Conservation (phyloP, 1,140 invertebrate genomes). For the Bombus confusus region DNA sequence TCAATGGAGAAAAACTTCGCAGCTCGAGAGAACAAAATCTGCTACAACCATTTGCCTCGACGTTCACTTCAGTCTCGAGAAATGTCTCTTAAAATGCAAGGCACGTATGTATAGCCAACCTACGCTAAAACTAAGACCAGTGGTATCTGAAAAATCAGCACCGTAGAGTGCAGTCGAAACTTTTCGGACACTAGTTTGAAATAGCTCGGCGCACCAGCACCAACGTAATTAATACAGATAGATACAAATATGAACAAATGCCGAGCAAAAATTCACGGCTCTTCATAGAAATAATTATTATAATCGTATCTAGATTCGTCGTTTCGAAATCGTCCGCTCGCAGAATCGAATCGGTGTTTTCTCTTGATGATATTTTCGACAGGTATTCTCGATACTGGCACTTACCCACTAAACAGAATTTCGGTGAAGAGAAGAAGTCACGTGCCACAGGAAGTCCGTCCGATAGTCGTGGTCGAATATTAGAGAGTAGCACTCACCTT, state of each 20-base stretch:
- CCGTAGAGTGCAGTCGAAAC: not conserved
- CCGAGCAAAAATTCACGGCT: not conserved
- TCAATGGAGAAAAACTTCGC: not conserved
- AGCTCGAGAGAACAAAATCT: not conserved
- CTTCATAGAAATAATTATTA: not conserved
- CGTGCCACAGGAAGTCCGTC: conserved; percentile 24
- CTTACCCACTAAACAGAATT: conserved; percentile 17
- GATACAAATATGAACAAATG: not conserved
- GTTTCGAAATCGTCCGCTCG: not conserved
- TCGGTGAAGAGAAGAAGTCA: not conserved
- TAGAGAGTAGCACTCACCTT: conserved; percentile 62
- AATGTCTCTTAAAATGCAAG: not conserved
- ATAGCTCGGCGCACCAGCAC: not conserved
- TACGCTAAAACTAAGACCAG: not conserved
- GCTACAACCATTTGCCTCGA: not conserved
- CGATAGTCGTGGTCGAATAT: conserved; percentile 14
- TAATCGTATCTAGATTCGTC: not conserved
- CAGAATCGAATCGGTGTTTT: not conserved
- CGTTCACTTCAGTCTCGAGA: not conserved
- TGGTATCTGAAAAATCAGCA: not conserved
- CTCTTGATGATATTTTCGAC: not conserved
- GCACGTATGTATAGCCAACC: not conserved
- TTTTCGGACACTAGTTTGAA: not conserved
- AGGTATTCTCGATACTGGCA: not conserved
- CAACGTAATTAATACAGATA: not conserved